Percentiles rank a stretch among this genome's conserved stretches.
Conservation (phyloP, 2,888 invertebrate species). For the Furcula furcula region DNA sequence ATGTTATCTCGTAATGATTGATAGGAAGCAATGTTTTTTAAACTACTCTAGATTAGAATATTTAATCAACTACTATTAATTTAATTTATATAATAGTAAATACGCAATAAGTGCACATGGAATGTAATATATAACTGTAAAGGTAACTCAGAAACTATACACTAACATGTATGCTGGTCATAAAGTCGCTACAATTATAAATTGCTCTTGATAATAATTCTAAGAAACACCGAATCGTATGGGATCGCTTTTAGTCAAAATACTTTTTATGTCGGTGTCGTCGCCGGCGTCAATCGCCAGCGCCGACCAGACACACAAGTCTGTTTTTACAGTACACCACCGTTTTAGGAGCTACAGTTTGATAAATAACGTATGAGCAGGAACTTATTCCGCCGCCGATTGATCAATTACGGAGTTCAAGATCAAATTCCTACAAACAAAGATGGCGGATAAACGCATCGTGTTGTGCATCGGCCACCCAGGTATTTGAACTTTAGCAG, state of each 20-base stretch:
- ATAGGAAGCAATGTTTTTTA: conserved; percentile 3
- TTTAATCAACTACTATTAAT: no score
- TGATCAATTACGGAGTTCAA: conserved; percentile 20
- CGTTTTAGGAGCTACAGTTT: conserved; percentile 17
- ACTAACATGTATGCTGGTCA: conserved; percentile 20
- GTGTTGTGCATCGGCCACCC: conserved; percentile 28
- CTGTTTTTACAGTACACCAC: conserved; percentile 31
- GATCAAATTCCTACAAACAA: conserved; percentile 30
- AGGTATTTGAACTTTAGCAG: conserved; percentile 54
- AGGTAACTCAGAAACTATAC: conserved; percentile 14
- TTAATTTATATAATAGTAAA: no score
- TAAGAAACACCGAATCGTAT: conserved; percentile 39
- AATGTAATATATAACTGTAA: not conserved
- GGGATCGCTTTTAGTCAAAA: conserved; percentile 30
- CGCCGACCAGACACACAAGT: conserved; percentile 32
- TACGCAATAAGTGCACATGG: not conserved
- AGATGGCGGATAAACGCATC: conserved; percentile 31
- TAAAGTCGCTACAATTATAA: conserved; percentile 40
- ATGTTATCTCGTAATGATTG: conserved; percentile 5
- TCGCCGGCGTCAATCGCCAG: conserved; percentile 13
- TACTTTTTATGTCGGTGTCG: conserved; percentile 32
- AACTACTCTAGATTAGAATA: not conserved
- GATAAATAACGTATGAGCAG: conserved; percentile 11
- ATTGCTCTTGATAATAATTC: conserved; percentile 33
- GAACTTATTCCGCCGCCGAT: conserved; percentile 9